Evolutionary conservation across 53 echinoderm and acorn worm genomes (phyloP).

Genomic region (Stichopus horrens): DNA sequence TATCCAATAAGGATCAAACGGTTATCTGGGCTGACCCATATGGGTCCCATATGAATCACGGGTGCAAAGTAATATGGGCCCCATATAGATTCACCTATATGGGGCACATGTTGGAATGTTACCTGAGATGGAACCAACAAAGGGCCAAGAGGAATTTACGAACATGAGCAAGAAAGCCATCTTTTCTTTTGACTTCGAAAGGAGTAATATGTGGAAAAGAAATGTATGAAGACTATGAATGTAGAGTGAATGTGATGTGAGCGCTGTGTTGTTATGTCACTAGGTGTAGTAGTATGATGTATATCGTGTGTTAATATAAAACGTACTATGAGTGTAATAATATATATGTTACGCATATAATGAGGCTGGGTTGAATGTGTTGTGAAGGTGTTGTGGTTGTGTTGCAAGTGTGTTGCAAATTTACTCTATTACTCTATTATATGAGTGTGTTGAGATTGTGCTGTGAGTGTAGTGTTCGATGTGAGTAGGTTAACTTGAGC

Average conservation of each 20-base stretch:
- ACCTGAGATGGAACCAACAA: too few species aligned
- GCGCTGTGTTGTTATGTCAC: background rate
- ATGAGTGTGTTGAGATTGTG: background rate
- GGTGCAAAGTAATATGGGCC: too few species aligned
- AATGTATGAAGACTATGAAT: too few species aligned
- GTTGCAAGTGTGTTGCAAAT: background rate
- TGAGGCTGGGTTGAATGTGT: background rate
- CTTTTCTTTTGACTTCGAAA: too few species aligned
- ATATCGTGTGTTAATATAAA: background rate
- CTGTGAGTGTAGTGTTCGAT: background rate
- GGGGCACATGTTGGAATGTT: too few species aligned
- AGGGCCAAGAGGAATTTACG: too few species aligned
- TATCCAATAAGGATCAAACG: too few species aligned
- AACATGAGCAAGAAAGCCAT: too few species aligned
- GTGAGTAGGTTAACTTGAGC: background rate
- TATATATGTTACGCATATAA: background rate
- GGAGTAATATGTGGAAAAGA: too few species aligned
- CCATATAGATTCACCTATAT: too few species aligned
- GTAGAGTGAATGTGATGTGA: background rate
- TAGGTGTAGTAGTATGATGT: background rate
- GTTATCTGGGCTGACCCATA: too few species aligned
- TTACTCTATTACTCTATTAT: background rate
- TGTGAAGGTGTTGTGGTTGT: background rate
- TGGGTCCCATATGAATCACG: too few species aligned
- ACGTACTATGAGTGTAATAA: background rate